Evolutionary conservation across 2,113 vertebrate species (phyloP).

Genomic region (Lophura nycthemera): DNA sequence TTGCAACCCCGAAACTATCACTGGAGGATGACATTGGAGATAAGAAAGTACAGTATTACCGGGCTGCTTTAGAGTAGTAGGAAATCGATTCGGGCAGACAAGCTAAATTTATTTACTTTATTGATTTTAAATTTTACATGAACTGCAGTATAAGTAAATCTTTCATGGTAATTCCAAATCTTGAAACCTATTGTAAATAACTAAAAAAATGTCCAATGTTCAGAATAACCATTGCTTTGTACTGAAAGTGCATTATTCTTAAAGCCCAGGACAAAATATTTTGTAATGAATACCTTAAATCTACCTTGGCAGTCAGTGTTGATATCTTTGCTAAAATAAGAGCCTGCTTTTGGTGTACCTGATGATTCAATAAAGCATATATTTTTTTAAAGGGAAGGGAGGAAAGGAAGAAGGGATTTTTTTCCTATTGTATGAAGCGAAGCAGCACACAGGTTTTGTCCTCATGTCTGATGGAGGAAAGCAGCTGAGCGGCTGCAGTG

Average conservation of each 20-base stretch:
- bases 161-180: conserved; percentile 82
- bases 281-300: conserved; percentile 77
- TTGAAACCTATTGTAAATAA: conserved; percentile 84
- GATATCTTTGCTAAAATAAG: conserved; percentile 65
- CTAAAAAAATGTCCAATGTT: conserved; percentile 70
- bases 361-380: conserved; percentile 64
- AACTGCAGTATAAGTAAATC: conserved; percentile 83
- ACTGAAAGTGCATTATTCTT: conserved; percentile 75
- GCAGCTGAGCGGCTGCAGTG: not conserved
- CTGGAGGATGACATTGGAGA: conserved; percentile 75
- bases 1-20: conserved; percentile 60
- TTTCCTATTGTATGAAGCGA: conserved; percentile 44
- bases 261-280: conserved; percentile 81
- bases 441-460: conserved; percentile 35
- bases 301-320: conserved; percentile 71
- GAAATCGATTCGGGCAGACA: conserved; percentile 81
- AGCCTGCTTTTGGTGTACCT: conserved; percentile 58
- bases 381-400: not conserved
- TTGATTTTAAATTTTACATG: conserved; percentile 88
- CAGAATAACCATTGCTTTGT: conserved; percentile 70
- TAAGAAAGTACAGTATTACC: conserved; percentile 75
- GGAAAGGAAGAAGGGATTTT: conserved; percentile 55
- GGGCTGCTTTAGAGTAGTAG: conserved; percentile 66
- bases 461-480: conserved; percentile 27
- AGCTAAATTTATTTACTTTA: conserved; percentile 85